Base-by-base conservation (phyloP, 2,113 vertebrate genomes). In the Cheilinus undulatus region DNA sequence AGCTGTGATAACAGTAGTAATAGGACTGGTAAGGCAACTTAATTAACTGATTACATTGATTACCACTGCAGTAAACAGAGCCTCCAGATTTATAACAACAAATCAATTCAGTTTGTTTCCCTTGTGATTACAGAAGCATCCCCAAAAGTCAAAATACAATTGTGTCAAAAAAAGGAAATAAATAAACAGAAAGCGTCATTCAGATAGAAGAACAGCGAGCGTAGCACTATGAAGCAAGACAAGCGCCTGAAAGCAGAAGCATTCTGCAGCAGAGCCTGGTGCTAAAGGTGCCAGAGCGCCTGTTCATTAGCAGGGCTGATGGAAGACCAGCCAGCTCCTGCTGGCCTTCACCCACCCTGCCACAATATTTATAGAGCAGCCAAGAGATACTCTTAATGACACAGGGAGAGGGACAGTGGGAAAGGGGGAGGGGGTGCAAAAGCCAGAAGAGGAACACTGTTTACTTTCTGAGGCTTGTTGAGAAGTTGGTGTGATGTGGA, bases 301-400 rank as follows among this genome's bases (percentile, higher is more conserved):
- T 84, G 89, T 91, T 93, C 91, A 93, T 93, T 92, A 92, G 82
- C 51, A 43, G 63, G 73, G 81, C 87, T 88, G 78, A 88, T 85
- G 88, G 87, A 77, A 80, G 87, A 88, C 69, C 82, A 74, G 86
- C 87, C 86, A 82, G 84, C 88, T 84, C 88, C 90, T 86, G 88
- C 89, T 82, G 89, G 87, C 86, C 85, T 81, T 92, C 85, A 85
- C 84, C 86, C 87, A 78, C 83, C 46, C 63, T 76, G 83, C 62
- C 82, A 74, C 90, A 57, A 51, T 93, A 93, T 93, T 93, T 92
- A 90, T 93, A 93, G 89, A 91, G 86, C 63, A 63, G 80, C 86
- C 89, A 77, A 86, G 84, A 91, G 74, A 89, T 86, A 78, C 79
- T 85, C 71, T 70, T 93, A 90, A 90, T 91, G 89, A 91, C 87